Conservation (phyloP, 2,113 vertebrate genomes). For the Capra hircus region DNA sequence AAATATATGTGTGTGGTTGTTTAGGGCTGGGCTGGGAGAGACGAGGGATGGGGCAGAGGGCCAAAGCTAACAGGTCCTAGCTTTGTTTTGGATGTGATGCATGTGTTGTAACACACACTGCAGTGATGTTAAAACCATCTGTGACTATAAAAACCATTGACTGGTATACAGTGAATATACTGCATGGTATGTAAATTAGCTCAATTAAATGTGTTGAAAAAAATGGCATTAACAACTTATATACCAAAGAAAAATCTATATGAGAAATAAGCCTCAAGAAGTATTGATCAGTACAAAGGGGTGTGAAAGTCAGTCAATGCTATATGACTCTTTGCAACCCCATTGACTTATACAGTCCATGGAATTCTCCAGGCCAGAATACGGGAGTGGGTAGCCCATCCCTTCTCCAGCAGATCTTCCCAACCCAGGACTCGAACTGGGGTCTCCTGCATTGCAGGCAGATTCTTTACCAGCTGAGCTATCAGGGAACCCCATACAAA, state of each 20-base stretch:
- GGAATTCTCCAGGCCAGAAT: background rate
- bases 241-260: background rate
- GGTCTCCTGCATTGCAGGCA: background rate
- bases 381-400: background rate
- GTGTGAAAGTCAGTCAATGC: background rate
- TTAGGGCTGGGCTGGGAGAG: background rate
- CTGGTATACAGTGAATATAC: background rate
- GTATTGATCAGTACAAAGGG: background rate
- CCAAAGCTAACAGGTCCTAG: background rate
- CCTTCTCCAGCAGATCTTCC: background rate
- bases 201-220: background rate
- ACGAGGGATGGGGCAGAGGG: fast-evolving
- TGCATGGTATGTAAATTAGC: background rate
- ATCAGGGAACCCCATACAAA: background rate
- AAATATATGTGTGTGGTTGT: background rate
- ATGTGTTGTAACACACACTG: background rate
- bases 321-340: background rate
- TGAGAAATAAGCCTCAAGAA: background rate
- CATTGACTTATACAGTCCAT: background rate
- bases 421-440: background rate
- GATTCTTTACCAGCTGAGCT: background rate
- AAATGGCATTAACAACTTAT: background rate
- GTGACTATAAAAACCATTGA: background rate
- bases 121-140: background rate
- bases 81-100: background rate